These are phyloP conservation scores for Urocyon cinereoargenteus DNA, from an alignment of 2,797 vertebrate species.

Conservation along the genomic window DNA sequence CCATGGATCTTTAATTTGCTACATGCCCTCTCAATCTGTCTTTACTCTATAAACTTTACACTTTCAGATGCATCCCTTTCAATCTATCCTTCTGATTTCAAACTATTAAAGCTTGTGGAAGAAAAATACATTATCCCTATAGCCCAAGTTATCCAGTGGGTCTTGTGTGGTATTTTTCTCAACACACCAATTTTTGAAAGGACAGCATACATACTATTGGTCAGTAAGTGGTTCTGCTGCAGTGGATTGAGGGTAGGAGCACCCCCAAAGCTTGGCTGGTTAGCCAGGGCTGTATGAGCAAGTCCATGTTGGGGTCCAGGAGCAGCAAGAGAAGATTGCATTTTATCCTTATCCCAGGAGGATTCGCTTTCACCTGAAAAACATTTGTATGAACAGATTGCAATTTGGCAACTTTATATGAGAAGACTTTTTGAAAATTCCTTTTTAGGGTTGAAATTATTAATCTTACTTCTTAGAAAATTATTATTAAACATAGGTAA, in stretches of 20 bases:
- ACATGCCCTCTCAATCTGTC: background rate
- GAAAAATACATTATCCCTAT: background rate
- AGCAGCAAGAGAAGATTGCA: conserved; percentile 91
- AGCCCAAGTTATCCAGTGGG: background rate
- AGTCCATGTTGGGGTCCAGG: conserved; percentile 89
- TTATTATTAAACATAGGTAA: background rate
- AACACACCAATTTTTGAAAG: rapidly evolving
- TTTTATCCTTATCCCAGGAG: conserved; percentile 95
- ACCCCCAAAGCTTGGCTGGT: conserved; percentile 88
- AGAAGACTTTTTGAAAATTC: background rate
- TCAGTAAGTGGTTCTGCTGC: conserved; percentile 93
- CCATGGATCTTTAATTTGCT: background rate
- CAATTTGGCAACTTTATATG: background rate
- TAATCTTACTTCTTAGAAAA: background rate
- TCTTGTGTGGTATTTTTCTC: background rate
- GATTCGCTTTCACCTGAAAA: conserved; percentile 93
- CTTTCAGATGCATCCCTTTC: background rate
- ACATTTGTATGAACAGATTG: conserved; percentile 46
- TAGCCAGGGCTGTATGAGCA: conserved; percentile 87
- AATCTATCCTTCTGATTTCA: background rate
- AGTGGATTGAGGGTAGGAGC: conserved; percentile 90
- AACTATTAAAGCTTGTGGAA: background rate
- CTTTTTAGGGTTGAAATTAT: background rate
- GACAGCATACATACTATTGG: conserved; percentile 91
- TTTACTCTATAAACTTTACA: background rate